These are phyloP conservation scores for Trissoscelio sp. DNA, from an alignment of 2,888 invertebrate species.

Conservation along the genomic window DNA sequence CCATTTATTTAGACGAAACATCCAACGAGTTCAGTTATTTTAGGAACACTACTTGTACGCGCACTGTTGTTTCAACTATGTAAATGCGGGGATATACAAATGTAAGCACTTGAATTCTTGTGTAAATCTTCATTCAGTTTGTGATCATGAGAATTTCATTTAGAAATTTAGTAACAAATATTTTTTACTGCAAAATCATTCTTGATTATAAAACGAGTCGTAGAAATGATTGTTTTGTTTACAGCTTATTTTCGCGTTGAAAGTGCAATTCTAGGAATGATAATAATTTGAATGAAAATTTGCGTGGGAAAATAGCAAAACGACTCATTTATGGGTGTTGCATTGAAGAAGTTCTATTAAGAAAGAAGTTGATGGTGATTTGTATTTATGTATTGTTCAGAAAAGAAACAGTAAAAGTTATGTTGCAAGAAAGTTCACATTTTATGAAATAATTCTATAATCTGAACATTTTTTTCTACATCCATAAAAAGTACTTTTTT, in stretches of 20 bases:
- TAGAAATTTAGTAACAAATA: not conserved
- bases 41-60: constrained; percentile 36
- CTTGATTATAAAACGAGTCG: not conserved
- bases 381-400: not conserved
- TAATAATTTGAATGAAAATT: constrained; percentile 1
- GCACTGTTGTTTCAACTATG: constrained; percentile 1
- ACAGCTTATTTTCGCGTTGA: not conserved
- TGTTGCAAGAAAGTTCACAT: too few relatives aligned
- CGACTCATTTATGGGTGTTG: not conserved
- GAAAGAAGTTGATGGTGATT: not conserved
- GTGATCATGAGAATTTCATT: not conserved
- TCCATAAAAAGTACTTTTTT: not conserved
- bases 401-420: not conserved
- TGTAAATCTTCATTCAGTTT: not conserved
- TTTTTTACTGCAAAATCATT: not conserved
- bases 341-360: not conserved
- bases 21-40: constrained; percentile 41
- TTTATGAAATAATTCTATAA: too few relatives aligned
- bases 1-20: constrained; percentile 42
- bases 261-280: constrained; percentile 1
- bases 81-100: constrained; percentile 3
- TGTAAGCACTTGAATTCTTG: not conserved
- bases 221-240: not conserved
- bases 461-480: too few relatives aligned
- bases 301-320: constrained; percentile 4